Evolutionary conservation across 2,888 invertebrate species (phyloP).

Genomic region (Metopia argyrocephala): DNA sequence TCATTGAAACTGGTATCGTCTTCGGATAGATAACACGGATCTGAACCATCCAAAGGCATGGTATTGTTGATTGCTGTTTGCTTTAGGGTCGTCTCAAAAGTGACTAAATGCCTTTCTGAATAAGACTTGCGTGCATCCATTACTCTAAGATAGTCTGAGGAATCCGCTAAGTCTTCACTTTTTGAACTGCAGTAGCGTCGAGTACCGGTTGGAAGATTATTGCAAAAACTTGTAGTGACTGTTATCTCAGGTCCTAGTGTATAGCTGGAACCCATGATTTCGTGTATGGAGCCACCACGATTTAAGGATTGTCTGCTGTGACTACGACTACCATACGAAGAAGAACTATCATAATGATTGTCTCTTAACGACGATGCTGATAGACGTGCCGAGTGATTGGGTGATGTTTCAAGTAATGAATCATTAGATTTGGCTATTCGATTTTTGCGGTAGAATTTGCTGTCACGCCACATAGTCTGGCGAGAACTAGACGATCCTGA

Average conservation of each 20-base stretch:
- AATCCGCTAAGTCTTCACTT: conserved; percentile 75
- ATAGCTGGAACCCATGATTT: conserved; percentile 66
- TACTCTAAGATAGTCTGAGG: conserved; percentile 71
- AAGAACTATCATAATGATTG: conserved; percentile 75
- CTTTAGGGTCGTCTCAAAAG: conserved; percentile 74
- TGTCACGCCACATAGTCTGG: conserved; percentile 77
- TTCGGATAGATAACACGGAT: conserved; percentile 69
- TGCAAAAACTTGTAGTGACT: conserved; percentile 72
- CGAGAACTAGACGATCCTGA: conserved; percentile 68
- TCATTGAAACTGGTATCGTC: conserved; percentile 76
- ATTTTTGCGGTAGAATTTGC: conserved; percentile 78
- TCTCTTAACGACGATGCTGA: conserved; percentile 75
- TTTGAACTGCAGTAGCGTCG: conserved; percentile 75
- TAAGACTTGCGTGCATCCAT: conserved; percentile 77
- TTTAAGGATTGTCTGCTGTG: conserved; percentile 71
- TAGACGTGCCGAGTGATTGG: conserved; percentile 72
- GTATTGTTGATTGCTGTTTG: conserved; percentile 77
- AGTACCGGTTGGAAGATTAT: conserved; percentile 67
- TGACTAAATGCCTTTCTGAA: conserved; percentile 76
- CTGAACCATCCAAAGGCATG: conserved; percentile 68
- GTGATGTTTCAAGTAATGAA: conserved; percentile 76
- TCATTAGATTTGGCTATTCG: conserved; percentile 78
- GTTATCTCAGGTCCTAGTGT: conserved; percentile 66
- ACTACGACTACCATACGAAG: conserved; percentile 71
- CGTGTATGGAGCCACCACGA: conserved; percentile 71